Evolutionary conservation across 2,888 invertebrate species (phyloP).

Genomic region (Orchesella flavescens): DNA sequence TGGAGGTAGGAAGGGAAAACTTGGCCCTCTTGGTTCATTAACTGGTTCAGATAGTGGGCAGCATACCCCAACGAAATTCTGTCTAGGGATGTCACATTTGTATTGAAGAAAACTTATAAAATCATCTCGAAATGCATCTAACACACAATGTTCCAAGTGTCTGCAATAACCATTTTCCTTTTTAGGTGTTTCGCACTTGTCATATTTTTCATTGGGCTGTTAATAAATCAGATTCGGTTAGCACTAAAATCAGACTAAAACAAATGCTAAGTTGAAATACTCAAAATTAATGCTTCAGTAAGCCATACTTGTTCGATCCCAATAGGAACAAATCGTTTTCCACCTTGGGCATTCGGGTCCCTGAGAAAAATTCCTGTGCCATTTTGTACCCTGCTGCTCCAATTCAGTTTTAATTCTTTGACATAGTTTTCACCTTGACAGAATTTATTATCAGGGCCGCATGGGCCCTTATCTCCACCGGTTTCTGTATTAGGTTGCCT

Average conservation of each 20-base stretch:
- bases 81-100: constrained; percentile 81
- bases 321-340: constrained; percentile 48
- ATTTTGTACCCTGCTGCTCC: constrained; percentile 58
- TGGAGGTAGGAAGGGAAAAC: not conserved
- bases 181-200: constrained; percentile 78
- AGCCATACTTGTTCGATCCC: constrained; percentile 54
- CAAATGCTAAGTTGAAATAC: no score
- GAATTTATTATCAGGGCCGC: constrained; percentile 32
- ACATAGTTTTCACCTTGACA: constrained; percentile 56
- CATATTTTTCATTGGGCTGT: constrained; percentile 79
- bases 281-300: not conserved
- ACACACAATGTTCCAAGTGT: constrained; percentile 78
- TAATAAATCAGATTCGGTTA: constrained; percentile 19
- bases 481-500: not conserved
- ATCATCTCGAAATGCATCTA: constrained; percentile 79
- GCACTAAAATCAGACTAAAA: not conserved
- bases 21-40: constrained; percentile 64
- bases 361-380: constrained; percentile 62
- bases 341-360: constrained; percentile 23
- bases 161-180: constrained; percentile 82
- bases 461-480: no score
- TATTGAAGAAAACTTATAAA: constrained; percentile 80
- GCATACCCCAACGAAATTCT: constrained; percentile 82
- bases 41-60: constrained; percentile 75
- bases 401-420: constrained; percentile 53